These are phyloP conservation scores for Scaptodrosophila latifasciaeformis DNA, from an alignment of 2,888 invertebrate genomes.

Conservation along the genomic window DNA sequence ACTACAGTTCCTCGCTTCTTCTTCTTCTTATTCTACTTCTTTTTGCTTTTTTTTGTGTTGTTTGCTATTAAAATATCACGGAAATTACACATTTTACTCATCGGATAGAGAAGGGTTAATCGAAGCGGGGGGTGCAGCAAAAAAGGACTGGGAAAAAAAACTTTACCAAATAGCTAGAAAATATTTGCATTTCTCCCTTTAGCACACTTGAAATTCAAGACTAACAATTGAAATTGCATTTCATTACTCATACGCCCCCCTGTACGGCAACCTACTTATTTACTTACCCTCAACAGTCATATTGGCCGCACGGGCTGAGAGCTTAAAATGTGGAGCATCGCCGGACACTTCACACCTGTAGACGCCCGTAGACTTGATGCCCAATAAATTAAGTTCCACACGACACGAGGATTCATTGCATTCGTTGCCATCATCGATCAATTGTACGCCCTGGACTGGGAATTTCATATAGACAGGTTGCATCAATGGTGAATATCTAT, in stretches of 20 bases:
- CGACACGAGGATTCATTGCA: conserved; percentile 72
- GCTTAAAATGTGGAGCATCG: conserved; percentile 78
- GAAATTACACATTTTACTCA: conserved; percentile 68
- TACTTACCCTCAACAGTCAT: conserved; percentile 78
- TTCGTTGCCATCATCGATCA: conserved; percentile 64
- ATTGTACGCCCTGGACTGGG: conserved; percentile 65
- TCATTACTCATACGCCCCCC: conserved; percentile 45
- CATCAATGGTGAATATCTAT: conserved; percentile 71
- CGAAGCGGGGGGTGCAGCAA: neutral
- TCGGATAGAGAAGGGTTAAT: conserved; percentile 29
- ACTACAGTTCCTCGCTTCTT: conserved; percentile 6
- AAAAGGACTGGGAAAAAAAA: conserved; percentile 7
- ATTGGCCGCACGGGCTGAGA: conserved; percentile 77
- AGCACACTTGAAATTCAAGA: conserved; percentile 41
- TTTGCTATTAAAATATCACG: conserved; percentile 68
- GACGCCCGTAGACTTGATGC: conserved; percentile 75
- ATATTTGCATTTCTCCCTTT: conserved; percentile 43
- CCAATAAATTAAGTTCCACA: conserved; percentile 69
- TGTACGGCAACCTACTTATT: neutral
- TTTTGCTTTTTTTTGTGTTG: conserved; percentile 40
- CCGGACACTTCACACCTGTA: conserved; percentile 80
- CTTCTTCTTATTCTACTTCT: neutral
- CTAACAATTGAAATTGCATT: conserved; percentile 58
- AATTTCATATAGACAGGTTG: conserved; percentile 68
- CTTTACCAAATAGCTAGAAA: conserved; percentile 23